Evolutionary conservation across 1,140 invertebrate species (phyloP), one percentile per base, ranked within the genome.

Genomic region (Sinella curviseta): DNA sequence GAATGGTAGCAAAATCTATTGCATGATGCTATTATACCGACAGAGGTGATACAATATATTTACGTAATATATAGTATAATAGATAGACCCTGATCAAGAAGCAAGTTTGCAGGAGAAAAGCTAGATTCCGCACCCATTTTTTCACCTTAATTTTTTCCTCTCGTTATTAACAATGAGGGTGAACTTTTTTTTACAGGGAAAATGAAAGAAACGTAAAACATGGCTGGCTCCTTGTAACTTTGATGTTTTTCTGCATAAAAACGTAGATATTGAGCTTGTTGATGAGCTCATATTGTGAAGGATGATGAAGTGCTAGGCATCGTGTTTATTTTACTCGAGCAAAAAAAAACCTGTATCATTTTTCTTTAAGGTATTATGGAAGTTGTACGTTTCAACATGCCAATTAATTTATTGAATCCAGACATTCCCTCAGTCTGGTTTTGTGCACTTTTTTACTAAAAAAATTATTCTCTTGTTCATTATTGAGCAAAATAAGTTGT

Each of bases 211-310:
- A 20, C 20, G 39, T 12, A 48, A 48, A 48, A 20, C 39, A 48
- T 12, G 39, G 8, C 39, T 48, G 8, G 20, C 57, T 65, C 57
- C 57, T n/a, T n/a, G n/a, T n/a, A n/a, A n/a, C n/a, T n/a, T n/a
- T n/a, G n/a, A n/a, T n/a, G n/a, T n/a, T n/a, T n/a, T n/a, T 65
- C 26, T n/a, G 16, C 8, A 60, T 60, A 4, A 17, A 60, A 26
- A 3, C 14, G 24, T 60, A 60, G 17, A 17, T 8, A 48, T 60
- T 60, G 55, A 3, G 14, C 12, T 4, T 14, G 28, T 33, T 70
- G 65, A 70, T 70, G 65, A 70, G 65, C 65, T 70, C 65, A 70
- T 70, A 70, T 70, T 70, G 65, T 33, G 65, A 70, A 12, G n/a
- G 31, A 70, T 70, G 65, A 70, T 70, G 31, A 70, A 31, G 26